Evolutionary conservation across 2,797 vertebrate species (phyloP).

Genomic region (Pangasius sanitwongsei): DNA sequence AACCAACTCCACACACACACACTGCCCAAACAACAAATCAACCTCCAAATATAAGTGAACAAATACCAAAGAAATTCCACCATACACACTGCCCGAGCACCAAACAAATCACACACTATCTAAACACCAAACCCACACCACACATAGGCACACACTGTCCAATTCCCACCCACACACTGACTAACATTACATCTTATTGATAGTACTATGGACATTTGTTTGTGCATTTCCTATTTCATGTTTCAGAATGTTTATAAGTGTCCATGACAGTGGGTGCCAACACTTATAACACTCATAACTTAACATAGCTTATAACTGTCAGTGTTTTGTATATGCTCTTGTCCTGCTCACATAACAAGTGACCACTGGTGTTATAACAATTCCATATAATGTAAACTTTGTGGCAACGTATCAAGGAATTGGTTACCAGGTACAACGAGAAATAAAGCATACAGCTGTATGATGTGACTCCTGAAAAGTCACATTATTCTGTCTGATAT

Average conservation of each 20-base stretch:
- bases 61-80: background rate
- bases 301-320: constrained; percentile 26
- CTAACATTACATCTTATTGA: background rate
- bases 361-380: background rate
- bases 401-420: background rate
- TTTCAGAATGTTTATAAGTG: constrained; percentile 8
- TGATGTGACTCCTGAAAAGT: background rate
- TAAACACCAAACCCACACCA: background rate
- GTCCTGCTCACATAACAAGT: background rate
- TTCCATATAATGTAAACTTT: background rate
- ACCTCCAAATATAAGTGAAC: too few species aligned
- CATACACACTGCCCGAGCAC: background rate
- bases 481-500: background rate
- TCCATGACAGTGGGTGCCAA: background rate
- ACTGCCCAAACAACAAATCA: background rate
- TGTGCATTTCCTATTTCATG: constrained; percentile 4
- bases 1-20: background rate
- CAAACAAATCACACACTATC: background rate
- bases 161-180: background rate
- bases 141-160: background rate
- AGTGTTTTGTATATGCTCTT: constrained; percentile 6
- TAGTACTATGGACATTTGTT: background rate
- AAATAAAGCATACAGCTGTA: background rate
- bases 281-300: constrained; percentile 15
- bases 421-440: background rate